A percentile compares a stretch with the other conserved stretches of the same genome.
Conservation (phyloP, 2,888 invertebrate genomes). For the Lepidochrysops patricia region DNA sequence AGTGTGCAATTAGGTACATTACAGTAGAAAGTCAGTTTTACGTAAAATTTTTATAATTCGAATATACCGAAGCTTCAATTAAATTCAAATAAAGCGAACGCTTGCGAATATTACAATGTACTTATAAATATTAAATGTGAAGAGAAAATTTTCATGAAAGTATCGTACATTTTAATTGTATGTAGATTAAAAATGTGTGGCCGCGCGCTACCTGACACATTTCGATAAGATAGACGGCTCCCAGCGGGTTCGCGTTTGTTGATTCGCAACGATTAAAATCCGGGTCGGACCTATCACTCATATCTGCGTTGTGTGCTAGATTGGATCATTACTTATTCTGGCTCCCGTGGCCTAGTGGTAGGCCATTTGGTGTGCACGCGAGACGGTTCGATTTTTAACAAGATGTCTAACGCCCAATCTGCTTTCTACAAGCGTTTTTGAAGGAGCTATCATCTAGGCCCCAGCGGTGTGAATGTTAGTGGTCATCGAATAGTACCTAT, state of each 20-base stretch:
- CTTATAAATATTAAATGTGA: not conserved
- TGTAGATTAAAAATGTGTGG: not conserved
- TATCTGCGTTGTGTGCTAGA: not conserved
- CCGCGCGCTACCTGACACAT: not conserved
- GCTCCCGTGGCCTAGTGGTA: not conserved
- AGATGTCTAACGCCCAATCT: too few species aligned
- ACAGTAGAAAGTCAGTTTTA: too few species aligned
- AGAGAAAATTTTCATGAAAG: not conserved
- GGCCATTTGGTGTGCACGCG: not conserved
- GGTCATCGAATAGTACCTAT: too few species aligned
- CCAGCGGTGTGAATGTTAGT: too few species aligned
- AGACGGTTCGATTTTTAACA: too few species aligned
- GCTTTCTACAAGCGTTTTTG: too few species aligned
- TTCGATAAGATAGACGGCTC: conserved; percentile 7
- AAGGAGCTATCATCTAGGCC: too few species aligned
- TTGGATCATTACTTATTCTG: not conserved
- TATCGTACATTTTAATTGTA: not conserved
- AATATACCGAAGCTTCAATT: not conserved
- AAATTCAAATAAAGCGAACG: too few species aligned
- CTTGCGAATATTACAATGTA: not conserved
- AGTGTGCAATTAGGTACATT: too few species aligned
- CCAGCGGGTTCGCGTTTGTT: conserved; percentile 1
- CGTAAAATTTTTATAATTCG: too few species aligned
- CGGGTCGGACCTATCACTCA: conserved; percentile 7
- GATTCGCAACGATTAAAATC: conserved; percentile 10